These are phyloP conservation scores for Thyatira batis DNA, from an alignment of 2,888 invertebrate genomes.

Conservation along the genomic window DNA sequence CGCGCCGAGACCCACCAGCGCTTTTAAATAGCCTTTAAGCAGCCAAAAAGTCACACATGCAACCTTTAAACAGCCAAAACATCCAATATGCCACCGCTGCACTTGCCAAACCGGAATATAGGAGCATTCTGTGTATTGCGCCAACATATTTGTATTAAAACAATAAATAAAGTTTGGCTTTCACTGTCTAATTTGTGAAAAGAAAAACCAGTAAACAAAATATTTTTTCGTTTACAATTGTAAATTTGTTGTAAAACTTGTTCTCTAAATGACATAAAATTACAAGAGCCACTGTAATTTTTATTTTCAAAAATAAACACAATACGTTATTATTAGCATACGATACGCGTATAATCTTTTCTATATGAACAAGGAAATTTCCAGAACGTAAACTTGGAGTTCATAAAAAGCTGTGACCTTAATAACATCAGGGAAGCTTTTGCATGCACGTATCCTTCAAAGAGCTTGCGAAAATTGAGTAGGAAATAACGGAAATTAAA, in stretches of 20 bases:
- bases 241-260: no score
- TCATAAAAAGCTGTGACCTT: constrained; percentile 29
- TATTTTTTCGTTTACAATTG: no score
- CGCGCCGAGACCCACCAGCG: background rate
- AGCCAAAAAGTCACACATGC: background rate
- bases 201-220: no score
- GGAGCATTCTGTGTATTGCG: no score
- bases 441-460: constrained; percentile 47
- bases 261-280: no score
- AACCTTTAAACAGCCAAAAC: background rate
- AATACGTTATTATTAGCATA: no score
- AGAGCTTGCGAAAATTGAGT: constrained; percentile 52
- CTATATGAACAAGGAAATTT: background rate
- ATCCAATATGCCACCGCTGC: background rate
- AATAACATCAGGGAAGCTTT: constrained; percentile 40
- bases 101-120: background rate
- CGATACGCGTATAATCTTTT: background rate
- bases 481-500: constrained; percentile 69
- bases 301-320: no score
- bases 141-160: no score
- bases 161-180: no score
- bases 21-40: background rate
- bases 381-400: background rate
- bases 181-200: no score
- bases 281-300: no score